These are phyloP conservation scores for Hirtodrosophila cameraria DNA, from an alignment of 2,888 invertebrate genomes.

Conservation along the genomic window DNA sequence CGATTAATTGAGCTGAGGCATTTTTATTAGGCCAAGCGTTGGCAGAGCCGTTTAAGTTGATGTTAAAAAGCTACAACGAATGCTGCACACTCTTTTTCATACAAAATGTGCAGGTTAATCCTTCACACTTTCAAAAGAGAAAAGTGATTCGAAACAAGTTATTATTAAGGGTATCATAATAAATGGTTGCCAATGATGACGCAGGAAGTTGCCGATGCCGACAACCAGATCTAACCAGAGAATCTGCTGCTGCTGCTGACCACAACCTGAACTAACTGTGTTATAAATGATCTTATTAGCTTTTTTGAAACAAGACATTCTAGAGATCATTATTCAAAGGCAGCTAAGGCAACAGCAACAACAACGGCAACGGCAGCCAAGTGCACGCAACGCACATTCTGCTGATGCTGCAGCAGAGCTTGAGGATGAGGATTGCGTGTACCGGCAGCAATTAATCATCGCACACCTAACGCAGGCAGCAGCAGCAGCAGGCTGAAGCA, in stretches of 20 bases:
- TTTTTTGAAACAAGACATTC: constrained; percentile 79
- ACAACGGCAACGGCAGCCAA: constrained; percentile 22
- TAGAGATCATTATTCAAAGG: constrained; percentile 75
- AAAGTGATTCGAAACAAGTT: constrained; percentile 12
- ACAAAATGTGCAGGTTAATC: constrained; percentile 7
- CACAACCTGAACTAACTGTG: constrained; percentile 68
- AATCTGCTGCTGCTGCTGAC: no score
- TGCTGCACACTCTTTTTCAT: constrained; percentile 1
- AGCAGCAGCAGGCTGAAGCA: constrained; percentile 20
- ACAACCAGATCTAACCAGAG: constrained; percentile 45
- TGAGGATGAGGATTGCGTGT: constrained; percentile 60
- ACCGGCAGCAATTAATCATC: constrained; percentile 77
- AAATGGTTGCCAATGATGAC: constrained; percentile 54
- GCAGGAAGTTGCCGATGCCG: constrained; percentile 61
- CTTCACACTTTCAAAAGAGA: constrained; percentile 6
- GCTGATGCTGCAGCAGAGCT: constrained; percentile 21
- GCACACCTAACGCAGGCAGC: constrained; percentile 66
- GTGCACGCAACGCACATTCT: constrained; percentile 51
- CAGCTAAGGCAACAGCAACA: constrained; percentile 18
- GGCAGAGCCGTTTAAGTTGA: constrained; percentile 9
- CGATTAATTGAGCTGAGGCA: constrained; percentile 77
- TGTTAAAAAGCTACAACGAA: background rate
- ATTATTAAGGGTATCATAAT: constrained; percentile 33
- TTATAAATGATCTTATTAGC: constrained; percentile 82
- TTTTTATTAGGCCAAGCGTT: constrained; percentile 70